phyloP scores from a whole-genome alignment of 2,888 invertebrate genomes.

The Stenodema calcarata region DNA sequence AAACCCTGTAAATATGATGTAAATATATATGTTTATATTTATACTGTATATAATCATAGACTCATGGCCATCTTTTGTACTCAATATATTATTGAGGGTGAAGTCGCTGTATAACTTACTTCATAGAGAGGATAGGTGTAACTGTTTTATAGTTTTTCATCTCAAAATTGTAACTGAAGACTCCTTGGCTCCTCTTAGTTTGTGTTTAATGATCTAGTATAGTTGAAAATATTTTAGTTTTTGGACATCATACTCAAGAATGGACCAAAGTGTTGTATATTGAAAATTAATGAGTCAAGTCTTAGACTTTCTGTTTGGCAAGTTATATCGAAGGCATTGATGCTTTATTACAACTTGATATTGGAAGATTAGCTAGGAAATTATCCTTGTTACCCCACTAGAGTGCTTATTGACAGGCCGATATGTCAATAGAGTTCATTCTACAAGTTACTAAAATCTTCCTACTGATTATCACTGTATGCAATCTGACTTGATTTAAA shows the following conservation, averaged over 20 bases:
- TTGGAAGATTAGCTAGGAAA: not conserved
- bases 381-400: not conserved
- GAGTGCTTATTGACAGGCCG: not conserved
- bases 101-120: not conserved
- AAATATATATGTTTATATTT: conserved; percentile 25
- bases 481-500: not conserved
- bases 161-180: not conserved
- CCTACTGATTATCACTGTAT: not conserved
- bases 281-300: not conserved
- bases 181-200: not conserved
- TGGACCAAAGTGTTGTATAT: not conserved
- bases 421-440: not conserved
- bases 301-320: not conserved
- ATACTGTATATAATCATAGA: conserved; percentile 24
- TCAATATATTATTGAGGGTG: conserved; percentile 43
- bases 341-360: not conserved
- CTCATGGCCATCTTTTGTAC: conserved; percentile 1
- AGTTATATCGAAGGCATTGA: not conserved
- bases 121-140: not conserved
- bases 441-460: not conserved
- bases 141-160: not conserved
- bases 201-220: not conserved
- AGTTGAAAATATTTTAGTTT: not conserved
- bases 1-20: not conserved
- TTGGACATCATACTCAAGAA: not conserved